Evolutionary conservation across 2,888 invertebrate genomes (phyloP).

Genomic region (Mechanitis messenoides): DNA sequence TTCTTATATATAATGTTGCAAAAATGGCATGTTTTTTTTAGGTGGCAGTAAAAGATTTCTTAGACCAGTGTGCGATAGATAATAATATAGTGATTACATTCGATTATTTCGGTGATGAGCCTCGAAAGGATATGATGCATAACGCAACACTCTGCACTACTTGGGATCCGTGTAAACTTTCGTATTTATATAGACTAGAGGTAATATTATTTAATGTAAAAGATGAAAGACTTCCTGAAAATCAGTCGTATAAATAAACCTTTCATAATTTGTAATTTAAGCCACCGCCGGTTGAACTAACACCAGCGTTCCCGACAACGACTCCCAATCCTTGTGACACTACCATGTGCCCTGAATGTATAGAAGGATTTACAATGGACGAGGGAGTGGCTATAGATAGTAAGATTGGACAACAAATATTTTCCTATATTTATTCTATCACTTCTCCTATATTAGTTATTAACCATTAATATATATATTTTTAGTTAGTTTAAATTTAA

Average conservation of each 20-base stretch:
- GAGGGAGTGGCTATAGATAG: constrained; percentile 42
- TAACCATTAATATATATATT: background rate
- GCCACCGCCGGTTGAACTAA: constrained; percentile 62
- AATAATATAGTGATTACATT: constrained; percentile 66
- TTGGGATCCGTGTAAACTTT: constrained; percentile 67
- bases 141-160: constrained; percentile 64
- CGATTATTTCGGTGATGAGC: constrained; percentile 70
- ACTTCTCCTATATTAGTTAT: background rate
- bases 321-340: constrained; percentile 62
- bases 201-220: constrained; percentile 32
- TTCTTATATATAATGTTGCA: no score
- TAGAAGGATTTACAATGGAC: constrained; percentile 51
- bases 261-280: constrained; percentile 30
- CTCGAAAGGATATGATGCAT: constrained; percentile 66
- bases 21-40: constrained; percentile 27
- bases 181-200: constrained; percentile 67
- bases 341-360: constrained; percentile 60
- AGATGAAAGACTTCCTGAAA: background rate
- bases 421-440: no score
- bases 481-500: no score
- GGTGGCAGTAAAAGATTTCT: constrained; percentile 54
- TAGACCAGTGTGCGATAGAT: constrained; percentile 62
- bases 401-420: constrained; percentile 27
- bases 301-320: constrained; percentile 59
- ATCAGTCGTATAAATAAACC: background rate